These are phyloP conservation scores for Sialis lutaria DNA, from an alignment of 2,888 invertebrate species.

Conservation along the genomic window DNA sequence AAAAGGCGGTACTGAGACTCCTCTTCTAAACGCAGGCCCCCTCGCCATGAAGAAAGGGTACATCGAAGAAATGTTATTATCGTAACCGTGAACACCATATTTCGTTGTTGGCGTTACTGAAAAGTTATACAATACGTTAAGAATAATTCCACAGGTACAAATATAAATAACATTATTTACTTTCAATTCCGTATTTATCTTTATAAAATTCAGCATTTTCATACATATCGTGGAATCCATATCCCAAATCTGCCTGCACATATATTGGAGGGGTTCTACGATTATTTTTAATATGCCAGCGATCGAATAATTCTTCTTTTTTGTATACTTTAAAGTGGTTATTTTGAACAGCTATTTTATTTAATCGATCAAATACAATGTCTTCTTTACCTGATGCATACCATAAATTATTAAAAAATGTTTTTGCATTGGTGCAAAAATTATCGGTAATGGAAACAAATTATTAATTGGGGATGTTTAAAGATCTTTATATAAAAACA, in stretches of 20 bases:
- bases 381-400: slow-evolving; percentile 26
- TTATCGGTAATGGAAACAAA: too few species aligned
- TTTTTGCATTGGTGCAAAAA: background rate
- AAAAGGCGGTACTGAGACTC: slow-evolving; percentile 34
- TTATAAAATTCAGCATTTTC: slow-evolving; percentile 24
- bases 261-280: slow-evolving; percentile 41
- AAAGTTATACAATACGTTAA: slow-evolving; percentile 9
- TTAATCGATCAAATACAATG: slow-evolving; percentile 29
- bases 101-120: slow-evolving; percentile 28
- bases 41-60: slow-evolving; percentile 51
- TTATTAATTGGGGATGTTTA: too few species aligned
- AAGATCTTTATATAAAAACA: too few species aligned
- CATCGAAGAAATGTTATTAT: slow-evolving; percentile 39
- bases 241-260: slow-evolving; percentile 40
- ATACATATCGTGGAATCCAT: slow-evolving; percentile 37
- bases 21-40: slow-evolving; percentile 41
- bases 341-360: slow-evolving; percentile 22
- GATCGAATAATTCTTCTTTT: slow-evolving; percentile 36
- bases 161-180: slow-evolving; percentile 18
- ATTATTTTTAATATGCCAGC: slow-evolving; percentile 44
- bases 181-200: slow-evolving; percentile 25
- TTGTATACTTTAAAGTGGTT: slow-evolving; percentile 37
- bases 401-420: slow-evolving; percentile 2
- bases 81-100: slow-evolving; percentile 50
- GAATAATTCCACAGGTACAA: too few species aligned